Conservation (phyloP, 2,797 vertebrate species). For the Telmatherina bonti region DNA sequence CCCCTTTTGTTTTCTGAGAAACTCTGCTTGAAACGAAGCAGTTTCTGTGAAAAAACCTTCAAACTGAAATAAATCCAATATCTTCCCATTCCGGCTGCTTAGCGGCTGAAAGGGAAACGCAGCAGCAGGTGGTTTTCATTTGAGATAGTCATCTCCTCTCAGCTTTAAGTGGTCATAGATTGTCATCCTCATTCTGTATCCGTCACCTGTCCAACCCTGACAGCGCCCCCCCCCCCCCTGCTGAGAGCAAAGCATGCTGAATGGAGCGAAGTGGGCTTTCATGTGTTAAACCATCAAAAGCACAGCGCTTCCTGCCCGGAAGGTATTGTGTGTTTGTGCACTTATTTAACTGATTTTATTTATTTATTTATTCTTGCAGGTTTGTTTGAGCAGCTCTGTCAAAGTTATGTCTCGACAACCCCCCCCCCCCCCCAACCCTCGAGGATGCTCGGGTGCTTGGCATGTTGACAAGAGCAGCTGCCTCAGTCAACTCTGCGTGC, state of each 20-base stretch:
- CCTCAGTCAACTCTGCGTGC: conserved; percentile 59
- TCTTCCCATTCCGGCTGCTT: too few species aligned
- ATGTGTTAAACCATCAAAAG: conserved; percentile 28
- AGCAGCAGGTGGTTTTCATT: conserved; percentile 31
- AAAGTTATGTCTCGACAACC: conserved; percentile 38
- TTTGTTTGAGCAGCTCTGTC: conserved; percentile 46
- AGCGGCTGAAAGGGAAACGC: background rate
- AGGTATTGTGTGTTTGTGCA: conserved; percentile 20
- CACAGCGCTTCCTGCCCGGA: conserved; percentile 1
- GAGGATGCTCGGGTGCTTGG: conserved; percentile 57
- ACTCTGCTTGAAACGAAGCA: too few species aligned
- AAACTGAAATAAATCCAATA: too few species aligned
- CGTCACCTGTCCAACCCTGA: conserved; percentile 44
- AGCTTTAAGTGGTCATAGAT: conserved; percentile 41
- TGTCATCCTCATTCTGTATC: conserved; percentile 49
- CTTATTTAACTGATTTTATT: background rate
- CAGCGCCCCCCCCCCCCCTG: too few species aligned
- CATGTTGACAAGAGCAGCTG: conserved; percentile 75
- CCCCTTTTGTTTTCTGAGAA: too few species aligned
- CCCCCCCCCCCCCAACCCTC: too few species aligned
- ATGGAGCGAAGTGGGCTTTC: background rate
- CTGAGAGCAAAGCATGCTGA: background rate
- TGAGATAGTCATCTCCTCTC: conserved; percentile 59
- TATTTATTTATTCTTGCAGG: background rate
- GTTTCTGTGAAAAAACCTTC: too few species aligned